These are phyloP conservation scores for Pyrgus malvae DNA, from an alignment of 2,888 invertebrate species.

Conservation along the genomic window DNA sequence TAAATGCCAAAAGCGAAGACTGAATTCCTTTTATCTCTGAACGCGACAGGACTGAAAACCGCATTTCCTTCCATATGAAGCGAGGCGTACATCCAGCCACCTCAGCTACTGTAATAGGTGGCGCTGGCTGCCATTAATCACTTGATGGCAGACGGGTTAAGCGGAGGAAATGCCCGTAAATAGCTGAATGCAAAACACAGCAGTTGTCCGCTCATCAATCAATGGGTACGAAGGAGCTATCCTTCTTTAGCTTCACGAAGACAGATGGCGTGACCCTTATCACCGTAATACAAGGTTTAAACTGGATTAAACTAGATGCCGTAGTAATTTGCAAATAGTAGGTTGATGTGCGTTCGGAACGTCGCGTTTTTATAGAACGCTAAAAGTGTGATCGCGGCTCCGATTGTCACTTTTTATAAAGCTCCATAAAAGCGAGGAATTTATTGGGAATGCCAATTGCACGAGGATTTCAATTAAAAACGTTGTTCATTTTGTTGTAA, in stretches of 20 bases:
- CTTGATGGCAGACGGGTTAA: slow-evolving; percentile 68
- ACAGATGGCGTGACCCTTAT: neutral
- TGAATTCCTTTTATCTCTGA: slow-evolving; percentile 36
- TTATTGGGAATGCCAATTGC: slow-evolving; percentile 22
- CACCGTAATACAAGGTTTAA: neutral
- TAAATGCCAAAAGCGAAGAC: slow-evolving; percentile 32
- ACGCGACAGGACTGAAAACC: slow-evolving; percentile 41
- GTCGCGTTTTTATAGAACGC: slow-evolving; percentile 13
- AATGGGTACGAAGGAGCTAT: slow-evolving; percentile 42
- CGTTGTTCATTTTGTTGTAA: neutral
- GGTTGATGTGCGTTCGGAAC: slow-evolving; percentile 12
- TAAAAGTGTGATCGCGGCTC: slow-evolving; percentile 20
- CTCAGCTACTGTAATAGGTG: slow-evolving; percentile 51
- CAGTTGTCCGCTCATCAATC: slow-evolving; percentile 79
- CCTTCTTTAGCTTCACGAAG: neutral
- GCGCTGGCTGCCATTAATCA: slow-evolving; percentile 71
- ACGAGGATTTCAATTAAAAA: slow-evolving; percentile 12
- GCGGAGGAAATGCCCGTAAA: slow-evolving; percentile 79
- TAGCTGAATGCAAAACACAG: slow-evolving; percentile 79
- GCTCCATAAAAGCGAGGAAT: slow-evolving; percentile 11
- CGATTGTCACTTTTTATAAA: slow-evolving; percentile 24
- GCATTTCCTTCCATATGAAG: slow-evolving; percentile 46
- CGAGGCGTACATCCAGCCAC: slow-evolving; percentile 54
- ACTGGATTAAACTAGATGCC: neutral
- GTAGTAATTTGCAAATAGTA: neutral